A percentile compares a stretch with the other conserved stretches of the same genome.
These are phyloP conservation scores for Diaphora mendica DNA, from an alignment of 2,888 invertebrate genomes.

Conservation along the genomic window DNA sequence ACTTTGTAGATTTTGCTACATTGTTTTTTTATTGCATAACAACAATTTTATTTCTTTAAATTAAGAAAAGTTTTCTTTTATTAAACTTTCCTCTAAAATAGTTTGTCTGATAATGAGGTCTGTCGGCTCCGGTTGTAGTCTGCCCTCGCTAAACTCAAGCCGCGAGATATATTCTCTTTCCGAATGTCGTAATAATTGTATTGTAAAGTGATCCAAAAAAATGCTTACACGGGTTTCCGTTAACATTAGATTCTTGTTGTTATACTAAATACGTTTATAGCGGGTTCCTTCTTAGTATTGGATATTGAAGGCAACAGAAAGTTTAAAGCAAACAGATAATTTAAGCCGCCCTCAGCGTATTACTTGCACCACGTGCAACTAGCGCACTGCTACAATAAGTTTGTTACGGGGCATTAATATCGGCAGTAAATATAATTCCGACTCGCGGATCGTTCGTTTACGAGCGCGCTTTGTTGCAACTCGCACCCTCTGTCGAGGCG, in stretches of 20 bases:
- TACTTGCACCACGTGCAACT: constrained; percentile 14
- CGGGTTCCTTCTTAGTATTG: not conserved
- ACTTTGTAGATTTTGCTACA: not conserved
- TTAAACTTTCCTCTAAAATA: no score
- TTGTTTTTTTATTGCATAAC: not conserved
- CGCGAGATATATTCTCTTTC: not conserved
- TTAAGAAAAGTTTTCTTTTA: not conserved
- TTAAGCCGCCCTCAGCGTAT: constrained; percentile 3
- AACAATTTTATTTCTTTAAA: not conserved
- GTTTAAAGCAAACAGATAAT: no score
- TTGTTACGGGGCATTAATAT: constrained; percentile 67
- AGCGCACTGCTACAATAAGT: constrained; percentile 55
- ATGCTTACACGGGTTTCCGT: not conserved
- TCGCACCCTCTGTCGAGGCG: constrained; percentile 5
- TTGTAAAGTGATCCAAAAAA: not conserved
- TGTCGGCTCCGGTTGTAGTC: not conserved
- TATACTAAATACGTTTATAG: not conserved
- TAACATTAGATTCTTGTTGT: not conserved
- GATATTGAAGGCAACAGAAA: not conserved
- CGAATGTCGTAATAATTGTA: not conserved
- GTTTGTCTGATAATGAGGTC: not conserved
- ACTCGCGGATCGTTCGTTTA: constrained; percentile 40
- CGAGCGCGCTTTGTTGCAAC: constrained; percentile 23
- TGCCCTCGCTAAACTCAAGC: not conserved
- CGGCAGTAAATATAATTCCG: constrained; percentile 72